Evolutionary conservation across 2,113 vertebrate genomes (phyloP).

Genomic region (Choloepus hoffmanni): DNA sequence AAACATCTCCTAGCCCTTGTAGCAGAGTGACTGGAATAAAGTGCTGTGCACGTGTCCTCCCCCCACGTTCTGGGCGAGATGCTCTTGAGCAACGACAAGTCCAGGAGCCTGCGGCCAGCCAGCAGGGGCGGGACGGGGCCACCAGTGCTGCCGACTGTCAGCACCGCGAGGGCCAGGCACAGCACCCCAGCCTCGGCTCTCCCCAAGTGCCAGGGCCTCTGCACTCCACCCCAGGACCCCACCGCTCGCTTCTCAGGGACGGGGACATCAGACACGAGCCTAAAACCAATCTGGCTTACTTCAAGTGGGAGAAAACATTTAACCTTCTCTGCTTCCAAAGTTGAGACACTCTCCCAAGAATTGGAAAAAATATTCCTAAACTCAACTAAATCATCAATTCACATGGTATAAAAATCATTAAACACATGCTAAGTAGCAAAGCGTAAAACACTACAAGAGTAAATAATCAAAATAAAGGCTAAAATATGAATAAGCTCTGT

Average conservation of each 20-base stretch:
- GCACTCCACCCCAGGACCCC: background rate
- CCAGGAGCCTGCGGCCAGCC: background rate
- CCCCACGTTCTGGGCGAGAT: background rate
- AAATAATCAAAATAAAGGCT: constrained; percentile 12
- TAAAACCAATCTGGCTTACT: too few relatives aligned
- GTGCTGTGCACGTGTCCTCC: background rate
- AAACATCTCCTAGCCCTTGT: background rate
- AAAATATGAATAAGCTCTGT: background rate
- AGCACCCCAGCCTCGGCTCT: background rate
- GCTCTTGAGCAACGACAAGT: background rate
- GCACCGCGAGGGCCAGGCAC: too few relatives aligned
- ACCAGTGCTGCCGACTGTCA: too few relatives aligned
- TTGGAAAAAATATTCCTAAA: background rate
- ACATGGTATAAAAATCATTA: background rate
- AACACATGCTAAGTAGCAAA: background rate
- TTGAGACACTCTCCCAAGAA: background rate
- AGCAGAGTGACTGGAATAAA: background rate
- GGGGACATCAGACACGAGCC: background rate
- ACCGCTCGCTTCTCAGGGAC: background rate
- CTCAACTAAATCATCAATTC: background rate
- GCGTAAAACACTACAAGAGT: background rate
- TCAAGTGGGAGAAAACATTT: background rate
- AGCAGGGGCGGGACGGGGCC: background rate
- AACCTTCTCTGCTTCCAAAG: background rate
- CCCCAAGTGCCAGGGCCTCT: background rate